Base-by-base conservation (phyloP, 2,888 invertebrate genomes). In the Lithophane semibrunnea region DNA sequence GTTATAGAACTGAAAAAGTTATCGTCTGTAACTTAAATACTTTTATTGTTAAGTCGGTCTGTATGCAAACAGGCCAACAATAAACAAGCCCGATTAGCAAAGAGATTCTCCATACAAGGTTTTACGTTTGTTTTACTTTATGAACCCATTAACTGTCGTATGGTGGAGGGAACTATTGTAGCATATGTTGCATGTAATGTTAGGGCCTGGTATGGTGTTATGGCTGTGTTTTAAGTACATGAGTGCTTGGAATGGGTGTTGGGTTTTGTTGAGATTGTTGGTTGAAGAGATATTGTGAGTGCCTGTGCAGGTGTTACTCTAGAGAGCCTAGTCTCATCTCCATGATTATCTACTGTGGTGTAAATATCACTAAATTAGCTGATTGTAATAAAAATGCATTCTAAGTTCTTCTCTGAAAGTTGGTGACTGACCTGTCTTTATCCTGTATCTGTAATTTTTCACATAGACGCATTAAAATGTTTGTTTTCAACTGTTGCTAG, bases 121-220 rank as follows among this genome's bases (percentile, higher is more conserved):
- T 91, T 91, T 84, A 91, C 88, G 91, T 86, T 80, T 88, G 88
- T 90, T 90, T 90, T 85, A 87, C 82, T 93, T 93, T 92, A 92
- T 92, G 88, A 84, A 88, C 80, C 88, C 84, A 91, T 93, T 91
- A 92, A 84, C 60, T 88, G 75, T 80, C 71, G 18, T 29, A 47
- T 44, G 44, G 37, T 65, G 54, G 61, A 80, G 44, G 10, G 10
- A 67, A 72, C 82, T 52, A 79, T 86, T 86, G 86, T 82, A 77
- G 71, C 64, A 79, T 64, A 80, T 80, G 79, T 77, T 56, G 18
- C 73, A 68, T 71, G 49, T 67, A 63, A 76, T 78, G 65, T 79
- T 72, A 56, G 18, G 24, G 67, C 73, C 60, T 44, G 64, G 49
- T 78, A 63, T 56, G 86, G 79, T 68, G 49, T 77, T 75, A 80